A percentile compares a stretch with the other conserved stretches of the same genome.
phyloP scores from a whole-genome alignment of 2,113 vertebrate genomes.

The chimpanzee (Pan troglodytes) region DNA sequence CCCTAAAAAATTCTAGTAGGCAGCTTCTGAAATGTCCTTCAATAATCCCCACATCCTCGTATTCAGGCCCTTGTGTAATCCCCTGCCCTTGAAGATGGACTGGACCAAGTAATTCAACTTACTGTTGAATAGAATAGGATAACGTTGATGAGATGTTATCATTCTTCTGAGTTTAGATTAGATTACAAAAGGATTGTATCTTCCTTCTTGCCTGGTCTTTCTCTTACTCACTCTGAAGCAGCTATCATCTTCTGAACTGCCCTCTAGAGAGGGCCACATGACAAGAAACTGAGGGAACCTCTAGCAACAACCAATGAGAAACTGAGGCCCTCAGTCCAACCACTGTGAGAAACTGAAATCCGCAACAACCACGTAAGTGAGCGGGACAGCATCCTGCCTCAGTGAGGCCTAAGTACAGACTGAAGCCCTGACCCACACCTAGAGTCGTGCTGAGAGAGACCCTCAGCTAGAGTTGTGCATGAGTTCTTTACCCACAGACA shows the following conservation, averaged over 20 bases:
- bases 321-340: not conserved
- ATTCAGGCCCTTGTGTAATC: not conserved
- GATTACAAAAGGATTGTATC: not conserved
- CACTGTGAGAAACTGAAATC: not conserved
- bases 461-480: not conserved
- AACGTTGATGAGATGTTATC: not conserved
- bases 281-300: not conserved
- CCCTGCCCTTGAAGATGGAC: fast-evolving
- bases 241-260: not conserved
- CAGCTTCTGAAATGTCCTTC: not conserved
- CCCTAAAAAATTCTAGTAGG: not conserved
- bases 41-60: no score
- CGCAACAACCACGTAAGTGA: not conserved
- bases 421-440: not conserved
- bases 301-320: not conserved
- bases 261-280: not conserved
- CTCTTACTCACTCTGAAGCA: not conserved
- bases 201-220: not conserved
- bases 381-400: not conserved
- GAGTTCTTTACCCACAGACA: not conserved
- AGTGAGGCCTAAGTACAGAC: not conserved
- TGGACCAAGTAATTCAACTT: not conserved
- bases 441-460: not conserved
- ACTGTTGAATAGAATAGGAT: not conserved
- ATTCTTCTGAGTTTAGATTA: not conserved